These are phyloP conservation scores for Leucophenga maculata DNA, from an alignment of 2,888 invertebrate species.

Conservation along the genomic window DNA sequence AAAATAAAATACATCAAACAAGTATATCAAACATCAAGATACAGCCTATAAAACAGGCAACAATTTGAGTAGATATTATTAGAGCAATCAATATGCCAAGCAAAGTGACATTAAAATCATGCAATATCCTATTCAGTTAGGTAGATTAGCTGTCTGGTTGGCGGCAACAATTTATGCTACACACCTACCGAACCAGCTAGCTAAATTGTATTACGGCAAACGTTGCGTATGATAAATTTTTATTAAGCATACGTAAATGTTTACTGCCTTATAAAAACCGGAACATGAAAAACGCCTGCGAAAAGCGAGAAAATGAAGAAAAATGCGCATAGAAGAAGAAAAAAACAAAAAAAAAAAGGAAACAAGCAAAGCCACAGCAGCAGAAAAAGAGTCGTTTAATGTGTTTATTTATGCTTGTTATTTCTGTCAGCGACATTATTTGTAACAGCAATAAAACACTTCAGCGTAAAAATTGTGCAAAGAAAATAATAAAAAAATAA, in stretches of 20 bases:
- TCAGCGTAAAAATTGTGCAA: constrained; percentile 43
- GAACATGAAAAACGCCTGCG: not conserved
- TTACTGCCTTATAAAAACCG: not conserved
- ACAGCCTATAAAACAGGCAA: no score
- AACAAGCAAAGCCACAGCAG: not conserved
- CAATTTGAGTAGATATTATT: no score
- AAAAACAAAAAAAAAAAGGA: not conserved
- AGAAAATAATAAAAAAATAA: not conserved
- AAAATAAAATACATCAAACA: no score
- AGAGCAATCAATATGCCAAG: no score
- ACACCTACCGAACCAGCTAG: no score
- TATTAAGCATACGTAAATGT: constrained; percentile 20
- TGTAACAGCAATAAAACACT: constrained; percentile 65
- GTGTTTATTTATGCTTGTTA: constrained; percentile 35
- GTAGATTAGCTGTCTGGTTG: no score
- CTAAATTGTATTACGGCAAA: constrained; percentile 2
- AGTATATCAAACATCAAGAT: no score
- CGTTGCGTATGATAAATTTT: constrained; percentile 21
- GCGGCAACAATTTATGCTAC: no score
- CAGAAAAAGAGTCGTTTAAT: constrained; percentile 9
- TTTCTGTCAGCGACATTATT: constrained; percentile 64
- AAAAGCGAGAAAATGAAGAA: not conserved
- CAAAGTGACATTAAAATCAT: no score
- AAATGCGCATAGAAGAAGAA: not conserved
- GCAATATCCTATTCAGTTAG: no score